These are phyloP conservation scores for Sebastes hubbsi DNA, from an alignment of 2,797 vertebrate species.

Conservation along the genomic window DNA sequence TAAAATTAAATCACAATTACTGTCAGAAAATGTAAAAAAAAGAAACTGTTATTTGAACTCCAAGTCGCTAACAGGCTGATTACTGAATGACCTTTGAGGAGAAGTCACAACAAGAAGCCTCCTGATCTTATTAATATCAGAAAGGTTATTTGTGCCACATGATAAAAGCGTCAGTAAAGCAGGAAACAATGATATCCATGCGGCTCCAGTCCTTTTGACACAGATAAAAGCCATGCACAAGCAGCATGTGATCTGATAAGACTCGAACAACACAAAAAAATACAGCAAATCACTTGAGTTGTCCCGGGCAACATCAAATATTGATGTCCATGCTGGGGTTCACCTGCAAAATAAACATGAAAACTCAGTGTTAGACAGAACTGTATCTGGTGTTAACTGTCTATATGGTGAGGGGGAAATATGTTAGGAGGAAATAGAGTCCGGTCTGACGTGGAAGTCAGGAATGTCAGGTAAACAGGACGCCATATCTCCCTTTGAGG, in stretches of 20 bases:
- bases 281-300: conserved; percentile 32
- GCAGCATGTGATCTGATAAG: conserved; percentile 29
- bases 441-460: conserved; percentile 31
- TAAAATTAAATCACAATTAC: background rate
- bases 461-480: conserved; percentile 77
- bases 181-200: conserved; percentile 17
- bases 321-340: conserved; percentile 44
- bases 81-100: background rate
- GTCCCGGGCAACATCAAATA: conserved; percentile 5
- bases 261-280: conserved; percentile 32
- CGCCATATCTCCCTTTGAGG: conserved; percentile 64
- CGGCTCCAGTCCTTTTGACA: conserved; percentile 15
- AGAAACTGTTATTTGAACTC: background rate
- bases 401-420: background rate
- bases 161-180: conserved; percentile 11
- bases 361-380: conserved; percentile 24
- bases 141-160: conserved; percentile 6
- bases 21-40: background rate
- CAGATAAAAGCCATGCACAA: conserved; percentile 49
- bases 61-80: background rate
- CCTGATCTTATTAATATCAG: conserved; percentile 7
- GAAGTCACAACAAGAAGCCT: background rate
- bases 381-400: background rate
- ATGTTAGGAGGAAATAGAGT: background rate
- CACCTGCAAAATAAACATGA: conserved; percentile 67